A percentile compares a stretch with the other conserved stretches of the same genome.
phyloP scores from a whole-genome alignment of 2,113 vertebrate genomes.

The Marcusenius ussheri region DNA sequence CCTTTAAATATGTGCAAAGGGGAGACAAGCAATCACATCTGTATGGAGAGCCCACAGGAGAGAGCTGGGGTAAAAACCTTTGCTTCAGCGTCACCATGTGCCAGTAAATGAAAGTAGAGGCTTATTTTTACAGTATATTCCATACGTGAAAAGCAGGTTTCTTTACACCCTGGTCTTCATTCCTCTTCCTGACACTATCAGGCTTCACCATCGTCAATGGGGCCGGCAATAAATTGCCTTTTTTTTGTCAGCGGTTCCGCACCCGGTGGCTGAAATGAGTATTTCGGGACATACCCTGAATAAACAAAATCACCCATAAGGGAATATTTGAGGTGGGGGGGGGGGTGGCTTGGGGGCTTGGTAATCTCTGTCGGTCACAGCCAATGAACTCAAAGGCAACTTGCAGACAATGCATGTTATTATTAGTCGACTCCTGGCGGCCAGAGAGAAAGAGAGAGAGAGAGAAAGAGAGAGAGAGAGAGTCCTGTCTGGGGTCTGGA shows the following conservation, averaged over 20 bases:
- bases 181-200: conserved; percentile 13
- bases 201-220: background rate
- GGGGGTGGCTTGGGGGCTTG: background rate
- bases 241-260: background rate
- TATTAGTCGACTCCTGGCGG: background rate
- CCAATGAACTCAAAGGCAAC: conserved; percentile 17
- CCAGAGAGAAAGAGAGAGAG: background rate
- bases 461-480: background rate
- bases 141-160: conserved; percentile 8
- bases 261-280: background rate
- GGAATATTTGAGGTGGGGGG: background rate
- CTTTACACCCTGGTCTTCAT: background rate
- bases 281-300: background rate
- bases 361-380: background rate
- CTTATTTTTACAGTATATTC: conserved; percentile 1
- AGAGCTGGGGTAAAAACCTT: background rate
- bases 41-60: background rate
- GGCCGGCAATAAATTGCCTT: conserved; percentile 6
- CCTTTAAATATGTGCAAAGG: background rate
- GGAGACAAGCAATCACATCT: background rate
- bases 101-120: background rate
- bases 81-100: background rate
- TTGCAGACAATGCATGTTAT: conserved; percentile 1
- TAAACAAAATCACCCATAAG: conserved; percentile 16
- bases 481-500: background rate